Evolutionary conservation across 2,888 invertebrate genomes (phyloP).

Genomic region (Galerucella pusilla): DNA sequence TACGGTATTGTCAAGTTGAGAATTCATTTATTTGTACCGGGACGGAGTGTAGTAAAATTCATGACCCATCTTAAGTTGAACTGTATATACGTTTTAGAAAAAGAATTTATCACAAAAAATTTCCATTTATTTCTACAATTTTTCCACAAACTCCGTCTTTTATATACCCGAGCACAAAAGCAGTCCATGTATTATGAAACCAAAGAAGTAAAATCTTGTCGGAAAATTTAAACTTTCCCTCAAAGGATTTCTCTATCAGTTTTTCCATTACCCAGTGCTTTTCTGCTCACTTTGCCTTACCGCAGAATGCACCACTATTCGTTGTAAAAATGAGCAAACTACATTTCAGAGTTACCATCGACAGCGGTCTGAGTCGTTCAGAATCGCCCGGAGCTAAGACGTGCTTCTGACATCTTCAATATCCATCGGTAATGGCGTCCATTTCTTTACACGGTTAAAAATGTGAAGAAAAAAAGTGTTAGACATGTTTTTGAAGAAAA

Average conservation of each 20-base stretch:
- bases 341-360: constrained; percentile 25
- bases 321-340: constrained; percentile 29
- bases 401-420: constrained; percentile 35
- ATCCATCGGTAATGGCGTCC: constrained; percentile 30
- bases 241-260: constrained; percentile 33
- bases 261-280: constrained; percentile 35
- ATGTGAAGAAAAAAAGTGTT: neutral
- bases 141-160: constrained; percentile 16
- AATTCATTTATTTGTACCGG: too few species aligned
- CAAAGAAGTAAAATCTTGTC: constrained; percentile 31
- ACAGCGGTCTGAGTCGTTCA: constrained; percentile 23
- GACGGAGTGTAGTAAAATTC: too few species aligned
- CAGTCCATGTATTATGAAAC: constrained; percentile 27
- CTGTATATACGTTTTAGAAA: neutral
- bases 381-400: constrained; percentile 27
- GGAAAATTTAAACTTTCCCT: constrained; percentile 31
- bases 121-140: constrained; percentile 26
- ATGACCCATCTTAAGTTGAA: too few species aligned
- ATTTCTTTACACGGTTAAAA: constrained; percentile 29
- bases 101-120: constrained; percentile 3
- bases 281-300: constrained; percentile 35
- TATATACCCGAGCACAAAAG: constrained; percentile 25
- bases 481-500: neutral
- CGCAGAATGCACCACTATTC: constrained; percentile 29
- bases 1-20: too few species aligned